These are phyloP conservation scores for Micrastur ruficollis DNA, from an alignment of 2,797 vertebrate genomes.

Conservation along the genomic window DNA sequence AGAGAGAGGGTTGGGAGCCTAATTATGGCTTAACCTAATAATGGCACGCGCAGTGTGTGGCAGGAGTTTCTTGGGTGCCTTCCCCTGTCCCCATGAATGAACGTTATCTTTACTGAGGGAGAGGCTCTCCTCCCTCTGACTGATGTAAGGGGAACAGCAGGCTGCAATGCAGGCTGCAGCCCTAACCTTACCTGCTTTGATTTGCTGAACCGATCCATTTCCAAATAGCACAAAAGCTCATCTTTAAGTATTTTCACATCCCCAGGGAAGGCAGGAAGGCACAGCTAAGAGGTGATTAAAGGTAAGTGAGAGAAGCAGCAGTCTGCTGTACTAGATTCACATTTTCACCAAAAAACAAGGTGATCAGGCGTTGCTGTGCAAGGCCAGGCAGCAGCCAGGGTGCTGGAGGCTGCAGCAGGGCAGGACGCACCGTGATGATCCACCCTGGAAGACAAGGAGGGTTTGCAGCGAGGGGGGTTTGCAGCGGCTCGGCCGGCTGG, in stretches of 20 bases:
- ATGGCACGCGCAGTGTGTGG: fast-evolving
- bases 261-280: not conserved
- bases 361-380: not conserved
- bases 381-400: not conserved
- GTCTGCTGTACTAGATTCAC: not conserved
- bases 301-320: not conserved
- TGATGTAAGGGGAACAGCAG: not conserved
- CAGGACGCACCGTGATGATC: not conserved
- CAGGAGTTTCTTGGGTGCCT: not conserved
- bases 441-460: not conserved
- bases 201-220: not conserved
- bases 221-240: not conserved
- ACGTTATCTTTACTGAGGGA: not conserved
- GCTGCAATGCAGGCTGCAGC: not conserved
- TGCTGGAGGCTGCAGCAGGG: not conserved
- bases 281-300: not conserved
- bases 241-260: not conserved
- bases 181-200: not conserved
- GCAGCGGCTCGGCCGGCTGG: not conserved
- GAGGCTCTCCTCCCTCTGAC: not conserved
- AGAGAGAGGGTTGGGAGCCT: not conserved
- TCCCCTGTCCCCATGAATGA: not conserved
- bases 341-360: not conserved
- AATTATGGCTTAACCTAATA: not conserved
- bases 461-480: not conserved